Percentiles rank a stretch among this genome's conserved stretches.
Evolutionary conservation across 1,140 invertebrate genomes (phyloP).

Genomic region (Drosophila micromelanica): DNA sequence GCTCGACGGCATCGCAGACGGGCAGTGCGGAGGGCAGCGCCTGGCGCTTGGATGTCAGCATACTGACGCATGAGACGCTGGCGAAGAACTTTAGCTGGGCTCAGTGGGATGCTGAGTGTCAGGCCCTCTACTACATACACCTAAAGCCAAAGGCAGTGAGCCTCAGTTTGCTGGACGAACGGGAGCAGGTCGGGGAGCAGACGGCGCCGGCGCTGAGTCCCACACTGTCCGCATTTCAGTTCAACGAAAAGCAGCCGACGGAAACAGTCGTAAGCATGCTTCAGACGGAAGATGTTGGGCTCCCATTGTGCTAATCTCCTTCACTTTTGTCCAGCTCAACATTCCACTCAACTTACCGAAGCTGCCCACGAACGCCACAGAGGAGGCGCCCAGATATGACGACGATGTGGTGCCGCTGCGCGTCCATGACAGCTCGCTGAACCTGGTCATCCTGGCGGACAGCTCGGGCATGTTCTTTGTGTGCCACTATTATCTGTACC

Average conservation of each 20-base stretch:
- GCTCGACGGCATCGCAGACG: constrained; percentile 53
- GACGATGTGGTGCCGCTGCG: constrained; percentile 91
- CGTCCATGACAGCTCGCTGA: constrained; percentile 92
- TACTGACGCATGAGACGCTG: constrained; percentile 87
- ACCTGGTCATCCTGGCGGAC: constrained; percentile 91
- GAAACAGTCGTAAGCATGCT: constrained; percentile 90
- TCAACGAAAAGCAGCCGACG: constrained; percentile 92
- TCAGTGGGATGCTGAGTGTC: constrained; percentile 90
- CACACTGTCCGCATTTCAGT: constrained; percentile 92
- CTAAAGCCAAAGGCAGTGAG: constrained; percentile 88
- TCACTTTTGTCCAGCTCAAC: constrained; percentile 87
- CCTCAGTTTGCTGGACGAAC: constrained; percentile 86
- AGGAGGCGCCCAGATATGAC: constrained; percentile 88
- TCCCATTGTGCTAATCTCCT: neutral
- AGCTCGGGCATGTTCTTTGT: constrained; percentile 90
- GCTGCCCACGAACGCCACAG: constrained; percentile 85
- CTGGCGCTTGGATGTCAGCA: constrained; percentile 85
- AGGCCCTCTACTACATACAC: constrained; percentile 92
- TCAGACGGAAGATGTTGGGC: too few species aligned
- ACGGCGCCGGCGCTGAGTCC: constrained; percentile 84
- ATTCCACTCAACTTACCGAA: constrained; percentile 92
- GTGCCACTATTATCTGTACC: constrained; percentile 94
- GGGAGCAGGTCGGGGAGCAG: constrained; percentile 83
- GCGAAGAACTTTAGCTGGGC: constrained; percentile 92
- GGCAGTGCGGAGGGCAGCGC: constrained; percentile 84